Conservation (phyloP, 2,797 vertebrate species). For the Momotus momota region DNA sequence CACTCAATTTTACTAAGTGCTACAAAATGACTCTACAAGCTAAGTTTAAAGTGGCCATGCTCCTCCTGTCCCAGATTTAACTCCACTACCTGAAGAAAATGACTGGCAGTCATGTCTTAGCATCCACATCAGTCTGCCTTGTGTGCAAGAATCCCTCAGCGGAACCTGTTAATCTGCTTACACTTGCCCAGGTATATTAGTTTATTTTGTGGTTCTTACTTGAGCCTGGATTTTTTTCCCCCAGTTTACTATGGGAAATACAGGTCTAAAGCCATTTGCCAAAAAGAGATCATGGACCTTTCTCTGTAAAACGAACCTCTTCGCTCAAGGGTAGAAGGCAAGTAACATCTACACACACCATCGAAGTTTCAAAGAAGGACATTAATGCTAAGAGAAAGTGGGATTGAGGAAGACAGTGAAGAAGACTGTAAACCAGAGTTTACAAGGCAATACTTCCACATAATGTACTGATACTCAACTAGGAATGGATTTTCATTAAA, state of each 20-base stretch:
- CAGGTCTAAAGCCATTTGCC: neutral
- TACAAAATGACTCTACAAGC: neutral
- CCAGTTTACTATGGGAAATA: neutral
- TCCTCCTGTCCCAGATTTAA: neutral
- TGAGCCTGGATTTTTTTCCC: neutral
- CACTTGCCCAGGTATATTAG: neutral
- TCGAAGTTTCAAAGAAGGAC: neutral
- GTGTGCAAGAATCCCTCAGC: neutral
- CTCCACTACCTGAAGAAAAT: neutral
- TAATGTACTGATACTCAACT: neutral
- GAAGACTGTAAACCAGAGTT: neutral
- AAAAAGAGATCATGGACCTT: neutral
- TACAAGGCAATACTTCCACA: neutral
- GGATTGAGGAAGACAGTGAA: neutral
- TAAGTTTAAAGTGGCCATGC: neutral
- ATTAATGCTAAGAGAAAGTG: neutral
- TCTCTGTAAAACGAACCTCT: neutral
- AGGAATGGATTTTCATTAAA: neutral
- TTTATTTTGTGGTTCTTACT: neutral
- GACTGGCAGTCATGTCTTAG: neutral
- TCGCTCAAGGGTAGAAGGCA: neutral
- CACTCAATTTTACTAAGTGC: neutral
- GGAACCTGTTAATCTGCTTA: neutral
- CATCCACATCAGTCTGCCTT: neutral
- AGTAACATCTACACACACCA: neutral